Percentiles rank a stretch among this genome's conserved stretches.
Evolutionary conservation across 2,797 vertebrate genomes (phyloP).

Genomic region (Ctenopoma multispine): DNA sequence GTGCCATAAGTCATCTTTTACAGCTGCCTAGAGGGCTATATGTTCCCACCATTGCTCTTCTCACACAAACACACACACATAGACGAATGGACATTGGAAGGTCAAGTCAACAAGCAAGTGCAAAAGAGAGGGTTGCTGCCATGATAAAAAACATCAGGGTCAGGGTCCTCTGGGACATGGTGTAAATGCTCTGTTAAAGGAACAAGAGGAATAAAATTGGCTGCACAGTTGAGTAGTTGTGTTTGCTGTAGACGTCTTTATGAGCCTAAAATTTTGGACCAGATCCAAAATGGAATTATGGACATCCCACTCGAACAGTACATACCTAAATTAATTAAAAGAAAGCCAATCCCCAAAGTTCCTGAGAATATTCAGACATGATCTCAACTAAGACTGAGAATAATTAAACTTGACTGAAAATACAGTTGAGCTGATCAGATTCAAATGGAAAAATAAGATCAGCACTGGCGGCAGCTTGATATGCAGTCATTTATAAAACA

Average conservation of each 20-base stretch:
- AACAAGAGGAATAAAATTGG: constrained; percentile 1
- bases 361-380: neutral
- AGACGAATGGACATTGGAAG: constrained; percentile 61
- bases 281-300: neutral
- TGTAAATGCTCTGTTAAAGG: constrained; percentile 51
- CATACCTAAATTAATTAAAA: neutral
- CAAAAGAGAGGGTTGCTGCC: constrained; percentile 28
- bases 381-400: neutral
- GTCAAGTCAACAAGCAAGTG: constrained; percentile 67
- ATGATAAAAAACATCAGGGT: constrained; percentile 53
- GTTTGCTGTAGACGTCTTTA: neutral
- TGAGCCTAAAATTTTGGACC: neutral
- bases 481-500: neutral
- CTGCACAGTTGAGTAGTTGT: neutral
- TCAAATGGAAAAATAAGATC: neutral
- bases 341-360: neutral
- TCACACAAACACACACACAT: constrained; percentile 28
- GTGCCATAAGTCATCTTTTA: constrained; percentile 71
- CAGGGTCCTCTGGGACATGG: constrained; percentile 47
- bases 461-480: neutral
- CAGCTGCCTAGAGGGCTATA: constrained; percentile 68
- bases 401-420: neutral
- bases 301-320: neutral
- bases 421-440: too few species aligned
- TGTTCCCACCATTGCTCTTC: constrained; percentile 58